phyloP scores from a whole-genome alignment of 2,888 invertebrate genomes.

The Stegophylla sp. region DNA sequence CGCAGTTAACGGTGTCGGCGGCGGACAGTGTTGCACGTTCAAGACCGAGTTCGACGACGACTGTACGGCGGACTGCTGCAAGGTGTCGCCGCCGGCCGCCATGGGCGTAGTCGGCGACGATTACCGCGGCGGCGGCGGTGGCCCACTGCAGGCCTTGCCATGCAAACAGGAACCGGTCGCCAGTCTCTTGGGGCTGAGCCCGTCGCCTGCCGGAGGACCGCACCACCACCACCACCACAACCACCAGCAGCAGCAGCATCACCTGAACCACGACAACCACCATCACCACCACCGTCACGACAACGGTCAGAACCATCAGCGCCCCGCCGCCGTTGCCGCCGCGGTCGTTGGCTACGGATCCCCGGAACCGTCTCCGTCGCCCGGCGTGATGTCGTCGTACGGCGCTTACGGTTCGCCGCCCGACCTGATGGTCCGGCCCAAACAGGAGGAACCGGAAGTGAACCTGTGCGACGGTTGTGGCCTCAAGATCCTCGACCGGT shows the following conservation, averaged over 20 bases:
- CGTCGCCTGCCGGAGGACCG: constrained; percentile 26
- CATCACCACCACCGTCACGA: constrained; percentile 61
- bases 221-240: constrained; percentile 59
- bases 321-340: constrained; percentile 38
- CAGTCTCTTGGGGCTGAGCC: neutral
- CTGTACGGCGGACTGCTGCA: constrained; percentile 30
- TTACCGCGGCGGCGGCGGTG: constrained; percentile 27
- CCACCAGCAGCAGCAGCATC: constrained; percentile 42
- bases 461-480: constrained; percentile 88
- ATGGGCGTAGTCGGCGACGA: constrained; percentile 6
- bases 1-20: constrained; percentile 45
- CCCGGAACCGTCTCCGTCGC: constrained; percentile 32
- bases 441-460: constrained; percentile 64
- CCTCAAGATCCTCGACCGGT: constrained; percentile 83
- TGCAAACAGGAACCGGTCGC: constrained; percentile 40
- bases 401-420: constrained; percentile 19
- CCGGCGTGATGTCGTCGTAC: constrained; percentile 31
- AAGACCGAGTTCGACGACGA: constrained; percentile 65
- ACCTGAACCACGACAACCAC: constrained; percentile 61
- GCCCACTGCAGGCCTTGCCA: neutral
- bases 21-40: constrained; percentile 61
- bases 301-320: constrained; percentile 37
- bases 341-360: constrained; percentile 65
- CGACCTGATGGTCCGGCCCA: constrained; percentile 34
- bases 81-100: constrained; percentile 41